phyloP scores from a whole-genome alignment of 1,140 invertebrate genomes.

The Hyposmocoma kahamanoa region DNA sequence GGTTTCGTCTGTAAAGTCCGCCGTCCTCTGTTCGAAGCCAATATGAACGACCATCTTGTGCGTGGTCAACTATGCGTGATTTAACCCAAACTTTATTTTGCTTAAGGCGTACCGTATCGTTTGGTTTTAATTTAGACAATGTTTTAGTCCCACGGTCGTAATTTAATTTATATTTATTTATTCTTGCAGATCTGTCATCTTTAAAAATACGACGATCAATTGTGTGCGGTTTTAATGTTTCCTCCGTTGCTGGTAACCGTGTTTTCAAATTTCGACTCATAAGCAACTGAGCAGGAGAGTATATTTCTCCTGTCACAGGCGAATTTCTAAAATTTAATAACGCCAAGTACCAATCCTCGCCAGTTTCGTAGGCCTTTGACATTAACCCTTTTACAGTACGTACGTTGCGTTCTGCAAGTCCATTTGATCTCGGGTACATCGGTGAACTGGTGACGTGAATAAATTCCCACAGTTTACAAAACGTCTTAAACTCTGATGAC shows the following conservation, averaged over 20 bases:
- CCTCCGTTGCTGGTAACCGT: background rate
- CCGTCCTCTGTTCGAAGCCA: background rate
- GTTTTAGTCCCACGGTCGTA: background rate
- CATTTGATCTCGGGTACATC: slow-evolving; percentile 41
- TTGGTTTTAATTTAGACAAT: background rate
- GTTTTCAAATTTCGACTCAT: slow-evolving; percentile 4
- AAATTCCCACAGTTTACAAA: slow-evolving; percentile 50
- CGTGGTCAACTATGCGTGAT: background rate
- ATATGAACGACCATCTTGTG: background rate
- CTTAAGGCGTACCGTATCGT: background rate
- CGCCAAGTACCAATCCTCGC: background rate
- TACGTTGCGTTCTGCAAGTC: slow-evolving; percentile 35
- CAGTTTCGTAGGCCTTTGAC: slow-evolving; percentile 15
- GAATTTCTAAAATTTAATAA: slow-evolving; percentile 4
- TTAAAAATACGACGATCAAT: background rate
- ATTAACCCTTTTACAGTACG: slow-evolving; percentile 35
- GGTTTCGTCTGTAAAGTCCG: background rate
- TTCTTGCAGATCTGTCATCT: background rate
- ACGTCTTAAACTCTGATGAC: slow-evolving; percentile 26
- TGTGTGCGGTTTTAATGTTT: background rate
- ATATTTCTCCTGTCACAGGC: background rate
- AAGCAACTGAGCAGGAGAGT: slow-evolving; percentile 4
- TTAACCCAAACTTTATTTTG: background rate
- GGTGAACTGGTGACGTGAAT: slow-evolving; percentile 46
- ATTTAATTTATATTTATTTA: background rate